Evolutionary conservation across 2,113 vertebrate genomes (phyloP).

Genomic region (Heliornis fulica): DNA sequence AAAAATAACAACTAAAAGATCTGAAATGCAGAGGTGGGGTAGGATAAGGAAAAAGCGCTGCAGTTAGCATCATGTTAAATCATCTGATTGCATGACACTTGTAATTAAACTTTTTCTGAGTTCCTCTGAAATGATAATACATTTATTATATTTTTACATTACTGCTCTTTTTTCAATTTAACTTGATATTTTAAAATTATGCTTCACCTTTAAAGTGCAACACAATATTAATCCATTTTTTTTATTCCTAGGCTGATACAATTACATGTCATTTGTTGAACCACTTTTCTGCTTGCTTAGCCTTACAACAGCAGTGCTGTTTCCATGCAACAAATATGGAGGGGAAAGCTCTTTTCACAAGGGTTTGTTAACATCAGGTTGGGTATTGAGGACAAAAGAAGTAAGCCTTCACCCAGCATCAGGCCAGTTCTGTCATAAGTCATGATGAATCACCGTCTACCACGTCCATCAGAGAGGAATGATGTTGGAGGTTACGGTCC

Average conservation of each 20-base stretch:
- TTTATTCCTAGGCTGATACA: not conserved
- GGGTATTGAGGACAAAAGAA: not conserved
- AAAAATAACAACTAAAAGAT: not conserved
- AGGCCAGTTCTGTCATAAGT: not conserved
- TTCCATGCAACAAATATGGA: not conserved
- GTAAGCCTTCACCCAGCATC: not conserved
- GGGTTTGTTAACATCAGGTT: not conserved
- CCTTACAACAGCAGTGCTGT: not conserved
- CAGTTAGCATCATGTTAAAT: not conserved
- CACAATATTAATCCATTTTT: not conserved
- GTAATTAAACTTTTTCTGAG: not conserved
- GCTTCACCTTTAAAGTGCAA: not conserved
- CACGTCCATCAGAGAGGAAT: not conserved
- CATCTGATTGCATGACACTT: not conserved
- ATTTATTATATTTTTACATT: not conserved
- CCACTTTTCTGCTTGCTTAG: not conserved
- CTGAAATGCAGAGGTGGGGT: not conserved
- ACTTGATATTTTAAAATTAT: not conserved
- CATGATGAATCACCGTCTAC: not conserved
- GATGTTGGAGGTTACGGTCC: not conserved
- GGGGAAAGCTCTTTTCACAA: not conserved
- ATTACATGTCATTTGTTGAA: not conserved
- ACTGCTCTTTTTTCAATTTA: not conserved
- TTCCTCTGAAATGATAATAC: not conserved
- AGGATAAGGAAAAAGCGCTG: not conserved